Conservation (phyloP, 2,797 vertebrate genomes). For the Ibycter americanus region DNA sequence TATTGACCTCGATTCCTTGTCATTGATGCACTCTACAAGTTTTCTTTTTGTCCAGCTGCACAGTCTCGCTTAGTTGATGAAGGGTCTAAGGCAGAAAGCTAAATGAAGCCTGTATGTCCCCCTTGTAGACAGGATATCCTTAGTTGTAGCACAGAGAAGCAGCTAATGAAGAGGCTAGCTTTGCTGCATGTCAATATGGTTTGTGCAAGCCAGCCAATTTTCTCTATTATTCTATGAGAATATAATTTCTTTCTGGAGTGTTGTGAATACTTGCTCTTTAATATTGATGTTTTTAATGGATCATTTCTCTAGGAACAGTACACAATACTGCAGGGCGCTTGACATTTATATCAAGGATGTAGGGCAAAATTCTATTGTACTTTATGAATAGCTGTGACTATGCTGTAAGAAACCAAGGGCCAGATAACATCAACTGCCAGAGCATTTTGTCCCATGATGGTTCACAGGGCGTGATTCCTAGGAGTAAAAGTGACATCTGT, state of each 20-base stretch:
- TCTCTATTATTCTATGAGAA: background rate
- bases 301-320: conserved; percentile 25
- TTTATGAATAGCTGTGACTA: background rate
- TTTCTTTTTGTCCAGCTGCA: background rate
- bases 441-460: background rate
- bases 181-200: background rate
- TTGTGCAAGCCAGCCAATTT: background rate
- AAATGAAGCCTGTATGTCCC: background rate
- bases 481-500: background rate
- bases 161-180: background rate
- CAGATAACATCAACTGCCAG: background rate
- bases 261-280: conserved; percentile 15
- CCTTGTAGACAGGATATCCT: background rate
- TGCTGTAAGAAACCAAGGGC: background rate
- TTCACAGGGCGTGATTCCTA: background rate
- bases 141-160: background rate
- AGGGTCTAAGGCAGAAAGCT: background rate
- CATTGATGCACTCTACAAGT: background rate
- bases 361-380: background rate
- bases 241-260: conserved; percentile 8
- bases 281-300: conserved; percentile 29
- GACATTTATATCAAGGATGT: conserved; percentile 38
- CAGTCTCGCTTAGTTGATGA: background rate
- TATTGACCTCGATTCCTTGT: background rate
- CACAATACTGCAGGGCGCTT: background rate